phyloP scores from a whole-genome alignment of 2,888 invertebrate species.

The Eulithis testata region DNA sequence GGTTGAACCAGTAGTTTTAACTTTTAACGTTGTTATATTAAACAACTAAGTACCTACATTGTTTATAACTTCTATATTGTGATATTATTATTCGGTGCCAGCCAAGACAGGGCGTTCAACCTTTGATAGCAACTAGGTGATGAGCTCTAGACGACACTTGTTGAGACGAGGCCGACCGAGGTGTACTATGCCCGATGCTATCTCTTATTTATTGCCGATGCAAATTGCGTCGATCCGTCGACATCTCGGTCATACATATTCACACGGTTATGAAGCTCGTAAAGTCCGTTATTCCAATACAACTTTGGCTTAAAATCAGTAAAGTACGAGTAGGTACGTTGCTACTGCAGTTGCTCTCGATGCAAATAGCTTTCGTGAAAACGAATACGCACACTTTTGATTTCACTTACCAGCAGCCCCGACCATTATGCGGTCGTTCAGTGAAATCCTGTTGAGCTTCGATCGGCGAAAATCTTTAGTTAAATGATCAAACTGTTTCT shows the following conservation, averaged over 20 bases:
- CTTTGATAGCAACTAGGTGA: conserved; percentile 68
- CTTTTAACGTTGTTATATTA: neutral
- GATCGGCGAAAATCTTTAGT: conserved; percentile 2
- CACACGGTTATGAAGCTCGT: conserved; percentile 9
- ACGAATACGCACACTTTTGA: conserved; percentile 36
- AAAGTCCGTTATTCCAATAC: conserved; percentile 17
- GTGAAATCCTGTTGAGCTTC: conserved; percentile 13
- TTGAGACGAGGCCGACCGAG: conserved; percentile 53
- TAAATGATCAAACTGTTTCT: conserved; percentile 4
- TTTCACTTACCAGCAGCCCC: conserved; percentile 36
- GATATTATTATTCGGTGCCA: conserved; percentile 62
- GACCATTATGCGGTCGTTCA: conserved; percentile 9
- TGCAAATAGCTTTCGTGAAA: conserved; percentile 35
- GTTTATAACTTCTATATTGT: conserved; percentile 32
- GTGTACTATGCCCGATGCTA: conserved; percentile 54
- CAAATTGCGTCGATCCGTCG: conserved; percentile 65
- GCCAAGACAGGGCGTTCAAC: conserved; percentile 78
- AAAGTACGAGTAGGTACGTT: conserved; percentile 13
- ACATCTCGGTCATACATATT: conserved; percentile 36
- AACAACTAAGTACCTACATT: conserved; percentile 10
- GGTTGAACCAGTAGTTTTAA: too few relatives aligned
- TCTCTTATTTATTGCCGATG: conserved; percentile 77
- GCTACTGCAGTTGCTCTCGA: neutral
- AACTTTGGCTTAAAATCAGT: conserved; percentile 22
- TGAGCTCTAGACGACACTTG: conserved; percentile 55